A percentile compares a stretch with the other conserved stretches of the same genome.
Evolutionary conservation across 2,797 vertebrate species (phyloP).

Genomic region (Macropodus opercularis): DNA sequence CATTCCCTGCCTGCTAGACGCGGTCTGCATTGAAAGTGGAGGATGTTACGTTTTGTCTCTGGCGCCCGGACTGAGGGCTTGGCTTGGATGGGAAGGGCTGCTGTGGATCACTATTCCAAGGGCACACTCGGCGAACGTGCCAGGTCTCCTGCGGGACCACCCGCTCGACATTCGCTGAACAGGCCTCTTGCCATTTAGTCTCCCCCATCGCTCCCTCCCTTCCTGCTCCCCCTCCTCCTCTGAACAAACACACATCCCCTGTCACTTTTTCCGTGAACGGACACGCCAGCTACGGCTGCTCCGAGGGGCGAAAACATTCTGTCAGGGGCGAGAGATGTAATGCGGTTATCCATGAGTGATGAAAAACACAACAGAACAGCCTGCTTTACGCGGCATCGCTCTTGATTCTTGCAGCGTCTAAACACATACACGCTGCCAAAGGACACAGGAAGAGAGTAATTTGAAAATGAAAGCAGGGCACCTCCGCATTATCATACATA

Average conservation of each 20-base stretch:
- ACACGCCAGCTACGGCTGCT: slow-evolving; percentile 18
- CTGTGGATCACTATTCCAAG: slow-evolving; percentile 78
- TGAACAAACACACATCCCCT: slow-evolving; percentile 50
- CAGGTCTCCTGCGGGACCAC: slow-evolving; percentile 70
- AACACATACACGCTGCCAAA: slow-evolving; percentile 33
- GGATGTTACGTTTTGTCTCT: slow-evolving; percentile 49
- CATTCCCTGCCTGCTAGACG: background rate
- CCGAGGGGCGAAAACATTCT: slow-evolving; percentile 19
- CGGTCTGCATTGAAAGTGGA: slow-evolving; percentile 3
- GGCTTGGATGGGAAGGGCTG: slow-evolving; percentile 27
- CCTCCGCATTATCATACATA: slow-evolving; percentile 51
- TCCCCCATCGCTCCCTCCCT: slow-evolving; percentile 15
- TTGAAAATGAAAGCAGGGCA: slow-evolving; percentile 30
- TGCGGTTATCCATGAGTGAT: slow-evolving; percentile 18
- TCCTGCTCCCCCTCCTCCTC: slow-evolving; percentile 21
- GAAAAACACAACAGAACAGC: background rate
- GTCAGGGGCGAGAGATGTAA: slow-evolving; percentile 6
- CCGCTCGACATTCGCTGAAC: slow-evolving; percentile 65
- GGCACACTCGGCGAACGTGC: slow-evolving; percentile 75
- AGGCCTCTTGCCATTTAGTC: slow-evolving; percentile 71
- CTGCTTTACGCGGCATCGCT: background rate
- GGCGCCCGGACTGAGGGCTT: background rate
- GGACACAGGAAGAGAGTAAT: slow-evolving; percentile 33
- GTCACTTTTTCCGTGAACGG: slow-evolving; percentile 26
- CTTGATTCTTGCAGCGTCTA: slow-evolving; percentile 15